phyloP scores from a whole-genome alignment of 1,140 invertebrate genomes.

The Zaprionus camerounensis region DNA sequence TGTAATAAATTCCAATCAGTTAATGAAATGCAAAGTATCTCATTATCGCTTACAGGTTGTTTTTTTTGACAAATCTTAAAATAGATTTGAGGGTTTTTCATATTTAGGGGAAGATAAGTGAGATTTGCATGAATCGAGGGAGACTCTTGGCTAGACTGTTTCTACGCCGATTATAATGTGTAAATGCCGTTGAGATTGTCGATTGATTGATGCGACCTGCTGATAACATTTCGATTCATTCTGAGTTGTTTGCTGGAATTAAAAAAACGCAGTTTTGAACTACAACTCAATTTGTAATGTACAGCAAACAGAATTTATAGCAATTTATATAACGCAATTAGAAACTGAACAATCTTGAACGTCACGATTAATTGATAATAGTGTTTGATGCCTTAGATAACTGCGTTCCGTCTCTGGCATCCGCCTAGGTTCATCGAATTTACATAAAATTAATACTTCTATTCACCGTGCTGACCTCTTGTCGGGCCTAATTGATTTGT shows the following conservation, averaged over 20 bases:
- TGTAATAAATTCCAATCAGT: neutral
- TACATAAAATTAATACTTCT: slow-evolving; percentile 1
- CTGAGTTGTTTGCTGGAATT: neutral
- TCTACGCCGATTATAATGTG: neutral
- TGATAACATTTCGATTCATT: neutral
- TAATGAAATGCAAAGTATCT: neutral
- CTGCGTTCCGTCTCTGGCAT: neutral
- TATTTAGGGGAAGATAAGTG: neutral
- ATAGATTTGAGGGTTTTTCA: neutral
- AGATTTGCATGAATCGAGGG: neutral
- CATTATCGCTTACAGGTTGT: neutral
- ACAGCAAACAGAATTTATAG: neutral
- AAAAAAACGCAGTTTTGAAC: neutral
- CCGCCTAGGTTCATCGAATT: neutral
- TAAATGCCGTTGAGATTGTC: neutral
- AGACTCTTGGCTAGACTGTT: neutral
- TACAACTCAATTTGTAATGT: neutral
- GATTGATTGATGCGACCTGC: neutral
- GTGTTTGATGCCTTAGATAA: neutral
- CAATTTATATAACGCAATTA: slow-evolving; percentile 8
- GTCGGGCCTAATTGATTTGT: slow-evolving; percentile 31
- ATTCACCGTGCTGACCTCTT: slow-evolving; percentile 4
- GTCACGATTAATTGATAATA: neutral
- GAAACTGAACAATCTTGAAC: slow-evolving; percentile 13
- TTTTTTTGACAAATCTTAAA: neutral